Conservation (phyloP, 1,140 invertebrate species). For the Drosophila nannoptera region DNA sequence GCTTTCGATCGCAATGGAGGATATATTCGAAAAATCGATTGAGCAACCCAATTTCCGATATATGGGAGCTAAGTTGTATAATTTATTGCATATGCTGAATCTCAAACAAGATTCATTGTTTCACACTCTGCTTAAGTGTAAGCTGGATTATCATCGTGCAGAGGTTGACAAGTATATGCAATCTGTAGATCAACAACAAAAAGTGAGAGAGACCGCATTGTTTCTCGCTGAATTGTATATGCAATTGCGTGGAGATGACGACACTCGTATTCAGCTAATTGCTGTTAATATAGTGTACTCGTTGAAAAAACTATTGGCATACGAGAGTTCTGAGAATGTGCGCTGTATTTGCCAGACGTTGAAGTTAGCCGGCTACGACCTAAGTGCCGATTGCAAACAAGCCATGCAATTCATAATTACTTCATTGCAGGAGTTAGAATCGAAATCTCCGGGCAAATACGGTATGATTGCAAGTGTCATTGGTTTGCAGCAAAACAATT, state of each 20-base stretch:
- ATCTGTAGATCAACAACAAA: conserved; percentile 58
- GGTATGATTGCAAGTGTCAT: conserved; percentile 71
- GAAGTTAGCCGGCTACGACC: conserved; percentile 79
- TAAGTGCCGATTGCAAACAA: conserved; percentile 66
- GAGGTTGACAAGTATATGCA: conserved; percentile 70
- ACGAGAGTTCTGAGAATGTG: conserved; percentile 79
- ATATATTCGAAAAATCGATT: conserved; percentile 77
- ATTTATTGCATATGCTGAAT: conserved; percentile 75
- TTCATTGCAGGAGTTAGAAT: conserved; percentile 55
- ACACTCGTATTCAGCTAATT: conserved; percentile 69
- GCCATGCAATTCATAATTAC: conserved; percentile 69
- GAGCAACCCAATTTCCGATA: conserved; percentile 77
- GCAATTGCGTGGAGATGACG: conserved; percentile 74
- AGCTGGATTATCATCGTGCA: conserved; percentile 71
- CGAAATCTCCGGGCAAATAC: conserved; percentile 66
- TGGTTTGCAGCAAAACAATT: conserved; percentile 74
- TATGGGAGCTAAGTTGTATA: conserved; percentile 77
- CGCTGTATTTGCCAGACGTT: conserved; percentile 81
- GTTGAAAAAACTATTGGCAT: conserved; percentile 54
- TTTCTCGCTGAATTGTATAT: conserved; percentile 76
- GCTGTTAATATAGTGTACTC: conserved; percentile 74
- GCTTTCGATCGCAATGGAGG: conserved; percentile 76
- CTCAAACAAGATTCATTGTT: conserved; percentile 70
- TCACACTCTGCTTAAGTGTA: conserved; percentile 69
- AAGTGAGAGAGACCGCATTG: conserved; percentile 72